A percentile compares a stretch with the other conserved stretches of the same genome.
Conservation (phyloP, 2,797 vertebrate species). For the Selene dorsalis region DNA sequence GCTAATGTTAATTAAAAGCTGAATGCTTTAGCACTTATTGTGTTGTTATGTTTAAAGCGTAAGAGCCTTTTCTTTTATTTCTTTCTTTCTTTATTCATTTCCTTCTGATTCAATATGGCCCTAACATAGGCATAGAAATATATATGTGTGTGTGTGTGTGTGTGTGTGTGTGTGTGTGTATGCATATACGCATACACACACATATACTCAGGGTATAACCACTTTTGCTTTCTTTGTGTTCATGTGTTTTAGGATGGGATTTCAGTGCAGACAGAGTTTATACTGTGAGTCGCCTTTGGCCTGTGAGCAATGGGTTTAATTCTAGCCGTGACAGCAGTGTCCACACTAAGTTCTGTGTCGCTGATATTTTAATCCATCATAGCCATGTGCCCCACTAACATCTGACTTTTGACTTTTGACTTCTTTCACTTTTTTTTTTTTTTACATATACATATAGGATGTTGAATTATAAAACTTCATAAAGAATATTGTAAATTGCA, state of each 20-base stretch:
- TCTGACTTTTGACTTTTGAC: slow-evolving; percentile 28
- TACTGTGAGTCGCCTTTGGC: slow-evolving; percentile 54
- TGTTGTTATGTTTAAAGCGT: slow-evolving; percentile 62
- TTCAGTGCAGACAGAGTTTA: slow-evolving; percentile 52
- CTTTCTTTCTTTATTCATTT: slow-evolving; percentile 47
- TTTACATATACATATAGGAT: slow-evolving; percentile 3
- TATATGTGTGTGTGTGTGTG: no score
- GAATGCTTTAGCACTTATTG: slow-evolving; percentile 69
- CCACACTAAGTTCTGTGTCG: slow-evolving; percentile 61
- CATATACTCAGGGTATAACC: no score
- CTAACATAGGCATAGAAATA: slow-evolving; percentile 1
- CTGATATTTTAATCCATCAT: slow-evolving; percentile 79
- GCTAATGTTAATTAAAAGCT: slow-evolving; percentile 80
- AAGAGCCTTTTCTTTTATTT: slow-evolving; percentile 38
- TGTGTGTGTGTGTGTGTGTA: no score
- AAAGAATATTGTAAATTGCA: slow-evolving; percentile 4
- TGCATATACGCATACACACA: no score
- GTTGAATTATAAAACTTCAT: neutral
- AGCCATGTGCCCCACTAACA: slow-evolving; percentile 23
- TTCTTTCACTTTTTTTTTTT: slow-evolving; percentile 15
- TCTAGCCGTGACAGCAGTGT: slow-evolving; percentile 71
- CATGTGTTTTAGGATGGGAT: slow-evolving; percentile 35
- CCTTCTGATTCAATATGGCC: slow-evolving; percentile 44
- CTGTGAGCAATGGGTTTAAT: slow-evolving; percentile 79
- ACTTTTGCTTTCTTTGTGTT: slow-evolving; percentile 1